Conservation (phyloP, 2,888 invertebrate genomes). For the Monopis laevigella region DNA sequence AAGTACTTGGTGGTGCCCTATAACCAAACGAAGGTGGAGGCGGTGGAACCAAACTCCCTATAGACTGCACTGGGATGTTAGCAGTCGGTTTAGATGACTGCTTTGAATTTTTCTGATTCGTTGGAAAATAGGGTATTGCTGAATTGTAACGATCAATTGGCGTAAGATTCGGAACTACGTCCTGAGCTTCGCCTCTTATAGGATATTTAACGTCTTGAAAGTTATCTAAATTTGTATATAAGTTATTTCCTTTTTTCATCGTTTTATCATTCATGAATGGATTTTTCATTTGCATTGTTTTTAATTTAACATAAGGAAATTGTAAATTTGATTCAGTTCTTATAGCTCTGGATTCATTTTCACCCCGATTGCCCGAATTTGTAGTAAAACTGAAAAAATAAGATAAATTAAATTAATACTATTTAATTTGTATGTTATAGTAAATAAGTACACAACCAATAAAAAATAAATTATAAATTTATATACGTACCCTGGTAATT, state of each 20-base stretch:
- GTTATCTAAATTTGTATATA: slow-evolving; percentile 44
- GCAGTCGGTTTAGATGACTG: slow-evolving; percentile 27
- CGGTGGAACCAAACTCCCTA: slow-evolving; percentile 43
- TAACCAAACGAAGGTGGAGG: slow-evolving; percentile 37
- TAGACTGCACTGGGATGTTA: slow-evolving; percentile 29
- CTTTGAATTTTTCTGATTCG: slow-evolving; percentile 30
- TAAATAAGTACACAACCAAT: background rate
- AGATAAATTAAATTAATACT: slow-evolving; percentile 15
- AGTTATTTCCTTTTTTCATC: slow-evolving; percentile 38
- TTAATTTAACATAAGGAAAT: slow-evolving; percentile 53
- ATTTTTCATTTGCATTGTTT: slow-evolving; percentile 53
- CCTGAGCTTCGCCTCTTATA: slow-evolving; percentile 53
- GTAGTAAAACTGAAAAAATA: slow-evolving; percentile 42
- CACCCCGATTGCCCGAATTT: slow-evolving; percentile 45
- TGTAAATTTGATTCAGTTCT: slow-evolving; percentile 47
- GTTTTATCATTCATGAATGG: slow-evolving; percentile 26
- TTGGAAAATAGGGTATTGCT: slow-evolving; percentile 56
- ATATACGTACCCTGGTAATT: slow-evolving; percentile 46
- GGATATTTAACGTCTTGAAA: slow-evolving; percentile 44
- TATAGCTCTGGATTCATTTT: slow-evolving; percentile 58
- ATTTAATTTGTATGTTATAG: background rate
- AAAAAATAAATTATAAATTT: background rate
- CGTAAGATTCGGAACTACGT: slow-evolving; percentile 28
- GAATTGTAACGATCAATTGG: slow-evolving; percentile 57
- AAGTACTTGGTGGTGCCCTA: slow-evolving; percentile 42